phyloP scores from a whole-genome alignment of 37 sponge, comb jelly and placozoan genomes.

The Bolinopsis microptera region DNA sequence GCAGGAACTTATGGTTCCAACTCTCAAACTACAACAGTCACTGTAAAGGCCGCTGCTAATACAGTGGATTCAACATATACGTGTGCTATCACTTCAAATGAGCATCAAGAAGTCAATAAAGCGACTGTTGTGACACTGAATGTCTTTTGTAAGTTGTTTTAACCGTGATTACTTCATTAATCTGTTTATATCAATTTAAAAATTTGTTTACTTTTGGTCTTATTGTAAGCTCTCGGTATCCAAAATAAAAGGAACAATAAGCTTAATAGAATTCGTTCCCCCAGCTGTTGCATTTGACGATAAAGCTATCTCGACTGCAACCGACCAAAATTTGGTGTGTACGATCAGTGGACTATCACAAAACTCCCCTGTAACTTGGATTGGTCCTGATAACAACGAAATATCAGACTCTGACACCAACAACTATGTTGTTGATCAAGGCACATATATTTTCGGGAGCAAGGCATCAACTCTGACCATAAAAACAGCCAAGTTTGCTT shows the following conservation, averaged over 20 bases:
- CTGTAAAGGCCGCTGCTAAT: background rate
- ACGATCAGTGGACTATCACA: background rate
- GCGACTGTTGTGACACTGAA: background rate
- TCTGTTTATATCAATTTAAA: too few species aligned
- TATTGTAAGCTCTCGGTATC: too few species aligned
- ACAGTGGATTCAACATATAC: background rate
- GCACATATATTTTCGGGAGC: background rate
- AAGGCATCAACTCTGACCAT: background rate
- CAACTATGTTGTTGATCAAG: background rate
- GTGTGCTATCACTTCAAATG: background rate
- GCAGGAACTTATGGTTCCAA: background rate
- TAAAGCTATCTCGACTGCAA: background rate
- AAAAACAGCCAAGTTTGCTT: background rate
- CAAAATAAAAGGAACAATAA: too few species aligned
- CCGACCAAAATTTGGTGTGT: background rate
- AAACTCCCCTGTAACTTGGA: background rate
- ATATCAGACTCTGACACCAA: background rate
- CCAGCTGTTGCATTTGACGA: conserved; percentile 6
- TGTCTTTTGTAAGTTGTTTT: conserved; percentile 35
- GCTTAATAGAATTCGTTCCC: too few species aligned
- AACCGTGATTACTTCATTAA: too few species aligned
- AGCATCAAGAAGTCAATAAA: background rate
- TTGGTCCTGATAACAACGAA: background rate
- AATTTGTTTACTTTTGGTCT: too few species aligned
- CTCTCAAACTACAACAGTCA: background rate